phyloP scores from a whole-genome alignment of 2,113 vertebrate genomes.

The Calidris pugnax region DNA sequence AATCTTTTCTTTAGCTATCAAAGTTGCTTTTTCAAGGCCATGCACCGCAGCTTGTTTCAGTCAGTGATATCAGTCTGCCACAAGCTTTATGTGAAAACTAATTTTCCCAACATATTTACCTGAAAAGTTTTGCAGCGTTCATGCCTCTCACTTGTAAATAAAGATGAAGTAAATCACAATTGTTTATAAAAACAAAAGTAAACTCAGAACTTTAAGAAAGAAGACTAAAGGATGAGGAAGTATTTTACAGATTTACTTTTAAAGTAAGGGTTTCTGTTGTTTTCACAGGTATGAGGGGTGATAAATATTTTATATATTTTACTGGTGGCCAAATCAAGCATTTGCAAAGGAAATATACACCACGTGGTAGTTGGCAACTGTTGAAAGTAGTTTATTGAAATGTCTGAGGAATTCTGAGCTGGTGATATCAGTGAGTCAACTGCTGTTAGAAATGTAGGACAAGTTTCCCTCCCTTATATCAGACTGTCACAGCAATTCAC shows the following conservation, averaged over 20 bases:
- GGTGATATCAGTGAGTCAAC: neutral
- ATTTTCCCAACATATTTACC: neutral
- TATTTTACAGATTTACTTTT: neutral
- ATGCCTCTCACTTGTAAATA: neutral
- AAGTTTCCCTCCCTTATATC: neutral
- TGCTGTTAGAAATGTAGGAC: neutral
- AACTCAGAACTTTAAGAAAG: neutral
- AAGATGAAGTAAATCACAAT: neutral
- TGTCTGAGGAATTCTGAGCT: neutral
- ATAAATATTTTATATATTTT: neutral
- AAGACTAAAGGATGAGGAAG: neutral
- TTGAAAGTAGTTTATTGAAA: neutral
- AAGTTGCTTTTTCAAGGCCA: neutral
- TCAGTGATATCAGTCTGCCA: neutral
- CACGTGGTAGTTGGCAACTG: fast-evolving
- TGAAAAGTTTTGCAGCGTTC: neutral
- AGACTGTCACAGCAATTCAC: neutral
- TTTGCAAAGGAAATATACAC: neutral
- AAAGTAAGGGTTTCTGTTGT: neutral
- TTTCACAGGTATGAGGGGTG: neutral
- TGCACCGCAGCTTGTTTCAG: neutral
- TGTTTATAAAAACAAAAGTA: neutral
- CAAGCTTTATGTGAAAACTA: neutral
- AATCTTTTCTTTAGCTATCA: neutral
- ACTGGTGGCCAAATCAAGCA: neutral